Conservation (phyloP, 1,140 invertebrate species). For the Archivesica marissinica region DNA sequence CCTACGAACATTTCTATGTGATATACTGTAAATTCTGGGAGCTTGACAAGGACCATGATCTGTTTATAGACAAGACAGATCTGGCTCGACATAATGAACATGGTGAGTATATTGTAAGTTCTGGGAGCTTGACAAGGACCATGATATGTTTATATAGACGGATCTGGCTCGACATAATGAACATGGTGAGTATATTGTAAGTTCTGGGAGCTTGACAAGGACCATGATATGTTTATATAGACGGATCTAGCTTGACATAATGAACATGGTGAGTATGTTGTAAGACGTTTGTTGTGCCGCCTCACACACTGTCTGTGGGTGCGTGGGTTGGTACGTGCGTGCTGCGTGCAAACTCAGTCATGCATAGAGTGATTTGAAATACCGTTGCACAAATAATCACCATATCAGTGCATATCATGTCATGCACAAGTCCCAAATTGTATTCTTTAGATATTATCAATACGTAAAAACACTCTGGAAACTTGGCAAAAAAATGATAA, state of each 20-base stretch:
- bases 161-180: constrained; percentile 98
- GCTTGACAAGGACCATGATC: constrained; percentile 98
- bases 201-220: constrained; percentile 99
- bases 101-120: constrained; percentile 98
- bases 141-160: constrained; percentile 97
- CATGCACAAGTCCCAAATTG: too few relatives aligned
- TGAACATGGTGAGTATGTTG: constrained; percentile 97
- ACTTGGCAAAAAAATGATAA: background rate
- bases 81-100: constrained; percentile 97
- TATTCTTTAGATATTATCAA: too few relatives aligned
- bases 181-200: constrained; percentile 98
- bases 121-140: constrained; percentile 99
- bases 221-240: constrained; percentile 98
- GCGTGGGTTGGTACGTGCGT: background rate
- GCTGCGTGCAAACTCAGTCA: too few relatives aligned
- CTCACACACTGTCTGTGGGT: too few relatives aligned
- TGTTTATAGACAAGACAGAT: constrained; percentile 97
- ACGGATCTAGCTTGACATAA: constrained; percentile 97
- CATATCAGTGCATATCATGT: too few relatives aligned
- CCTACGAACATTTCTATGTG: constrained; percentile 99
- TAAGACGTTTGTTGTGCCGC: too few relatives aligned
- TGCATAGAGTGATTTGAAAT: too few relatives aligned
- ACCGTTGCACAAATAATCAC: too few relatives aligned
- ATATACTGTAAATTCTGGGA: constrained; percentile 99
- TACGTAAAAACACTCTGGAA: too few relatives aligned